phyloP scores from a whole-genome alignment of 2,888 invertebrate genomes.

The Theretra japonica region DNA sequence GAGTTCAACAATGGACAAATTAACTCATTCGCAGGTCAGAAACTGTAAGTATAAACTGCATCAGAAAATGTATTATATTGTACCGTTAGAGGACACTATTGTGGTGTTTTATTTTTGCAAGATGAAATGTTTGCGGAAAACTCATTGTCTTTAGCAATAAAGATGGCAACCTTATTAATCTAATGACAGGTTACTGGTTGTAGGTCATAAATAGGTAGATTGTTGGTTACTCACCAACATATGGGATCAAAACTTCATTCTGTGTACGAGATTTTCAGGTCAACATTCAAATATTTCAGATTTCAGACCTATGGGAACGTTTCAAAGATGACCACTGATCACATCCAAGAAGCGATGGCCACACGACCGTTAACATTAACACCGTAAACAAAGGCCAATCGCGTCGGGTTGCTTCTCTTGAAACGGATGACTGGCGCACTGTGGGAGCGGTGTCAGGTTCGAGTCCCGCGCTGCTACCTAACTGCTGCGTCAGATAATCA shows the following conservation, averaged over 20 bases:
- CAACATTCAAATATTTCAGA: too few relatives aligned
- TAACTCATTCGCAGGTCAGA: conserved; percentile 1
- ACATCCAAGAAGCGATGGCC: conserved; percentile 18
- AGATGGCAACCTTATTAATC: too few relatives aligned
- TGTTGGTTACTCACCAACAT: too few relatives aligned
- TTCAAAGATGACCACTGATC: background rate
- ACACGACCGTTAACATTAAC: background rate
- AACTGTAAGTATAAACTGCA: background rate
- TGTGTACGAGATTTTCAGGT: too few relatives aligned
- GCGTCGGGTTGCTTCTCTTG: conserved; percentile 52
- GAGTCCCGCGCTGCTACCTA: conserved; percentile 48
- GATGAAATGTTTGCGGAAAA: too few relatives aligned
- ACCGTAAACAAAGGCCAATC: conserved; percentile 14
- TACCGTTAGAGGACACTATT: background rate
- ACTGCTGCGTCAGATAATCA: conserved; percentile 16
- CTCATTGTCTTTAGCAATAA: too few relatives aligned
- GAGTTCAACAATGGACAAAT: conserved; percentile 16
- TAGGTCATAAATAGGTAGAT: too few relatives aligned
- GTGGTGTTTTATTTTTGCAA: background rate
- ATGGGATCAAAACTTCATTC: too few relatives aligned
- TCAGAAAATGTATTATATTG: background rate
- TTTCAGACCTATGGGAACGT: conserved; percentile 1
- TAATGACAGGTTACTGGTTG: too few relatives aligned
- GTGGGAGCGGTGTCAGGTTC: conserved; percentile 71
- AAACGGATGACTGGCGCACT: conserved; percentile 40